A percentile compares a stretch with the other conserved stretches of the same genome.
These are phyloP conservation scores for Oreonectes daqikongensis DNA, from an alignment of 2,797 vertebrate species.

Conservation along the genomic window DNA sequence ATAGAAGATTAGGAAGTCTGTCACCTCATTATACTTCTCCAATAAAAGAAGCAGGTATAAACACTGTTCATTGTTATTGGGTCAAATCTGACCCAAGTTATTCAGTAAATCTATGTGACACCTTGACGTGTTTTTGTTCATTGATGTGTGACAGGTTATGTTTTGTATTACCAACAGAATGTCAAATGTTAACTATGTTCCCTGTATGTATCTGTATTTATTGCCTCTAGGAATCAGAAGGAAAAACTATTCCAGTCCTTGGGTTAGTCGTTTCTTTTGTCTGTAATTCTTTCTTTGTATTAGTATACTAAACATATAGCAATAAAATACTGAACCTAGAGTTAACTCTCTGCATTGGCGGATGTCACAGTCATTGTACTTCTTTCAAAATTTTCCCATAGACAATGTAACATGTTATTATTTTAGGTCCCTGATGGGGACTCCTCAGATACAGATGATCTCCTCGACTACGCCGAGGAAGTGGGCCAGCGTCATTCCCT, in stretches of 20 bases:
- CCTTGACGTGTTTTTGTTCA: not conserved
- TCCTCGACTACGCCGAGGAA: constrained; percentile 34
- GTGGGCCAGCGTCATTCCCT: constrained; percentile 23
- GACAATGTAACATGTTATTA: constrained; percentile 26
- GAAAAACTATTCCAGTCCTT: constrained; percentile 36
- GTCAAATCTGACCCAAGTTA: not conserved
- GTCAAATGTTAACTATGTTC: not conserved
- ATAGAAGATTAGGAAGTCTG: constrained; percentile 38
- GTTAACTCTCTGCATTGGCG: no score
- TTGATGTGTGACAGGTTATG: constrained; percentile 1
- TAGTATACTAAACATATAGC: not conserved
- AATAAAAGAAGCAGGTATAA: constrained; percentile 26
- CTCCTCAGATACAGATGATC: constrained; percentile 54
- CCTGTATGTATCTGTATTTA: not conserved
- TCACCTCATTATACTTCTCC: constrained; percentile 16
- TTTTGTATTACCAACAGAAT: constrained; percentile 1
- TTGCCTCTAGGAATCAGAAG: constrained; percentile 25
- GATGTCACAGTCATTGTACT: constrained; percentile 44
- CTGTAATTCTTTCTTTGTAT: not conserved
- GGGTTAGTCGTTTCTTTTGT: constrained; percentile 38
- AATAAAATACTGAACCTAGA: not conserved
- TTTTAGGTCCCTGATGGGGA: constrained; percentile 43
- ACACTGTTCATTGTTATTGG: not conserved
- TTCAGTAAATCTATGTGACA: not conserved
- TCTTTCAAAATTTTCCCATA: constrained; percentile 29